A percentile compares a stretch with the other conserved stretches of the same genome.
Evolutionary conservation across 2,797 vertebrate species (phyloP).

Genomic region (Manis javanica): DNA sequence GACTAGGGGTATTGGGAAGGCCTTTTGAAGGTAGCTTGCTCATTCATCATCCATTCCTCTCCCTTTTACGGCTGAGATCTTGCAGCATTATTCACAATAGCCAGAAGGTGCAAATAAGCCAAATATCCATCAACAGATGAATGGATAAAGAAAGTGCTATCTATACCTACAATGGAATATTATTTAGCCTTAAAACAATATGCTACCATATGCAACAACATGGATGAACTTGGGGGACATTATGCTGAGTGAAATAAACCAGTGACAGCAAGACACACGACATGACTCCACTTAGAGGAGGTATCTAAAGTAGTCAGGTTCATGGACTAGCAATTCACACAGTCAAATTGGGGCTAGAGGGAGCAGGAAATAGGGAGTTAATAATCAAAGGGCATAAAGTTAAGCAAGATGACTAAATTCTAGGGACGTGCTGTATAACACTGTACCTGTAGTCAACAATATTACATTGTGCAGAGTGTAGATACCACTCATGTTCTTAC

Average conservation of each 20-base stretch:
- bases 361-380: neutral
- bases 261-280: neutral
- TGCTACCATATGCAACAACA: neutral
- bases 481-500: neutral
- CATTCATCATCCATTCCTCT: neutral
- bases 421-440: neutral
- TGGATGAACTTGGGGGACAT: neutral
- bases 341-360: neutral
- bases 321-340: neutral
- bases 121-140: too few relatives aligned
- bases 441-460: neutral
- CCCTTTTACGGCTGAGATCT: neutral
- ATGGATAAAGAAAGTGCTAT: neutral
- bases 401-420: neutral
- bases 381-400: neutral
- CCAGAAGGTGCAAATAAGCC: neutral
- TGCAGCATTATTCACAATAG: neutral
- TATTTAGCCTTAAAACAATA: neutral
- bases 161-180: neutral
- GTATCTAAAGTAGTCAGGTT: neutral
- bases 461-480: neutral
- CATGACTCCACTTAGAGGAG: neutral
- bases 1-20: neutral
- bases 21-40: neutral
- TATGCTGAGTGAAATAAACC: neutral